phyloP scores from a whole-genome alignment of 2,113 vertebrate species.

The Istiophorus platypterus region DNA sequence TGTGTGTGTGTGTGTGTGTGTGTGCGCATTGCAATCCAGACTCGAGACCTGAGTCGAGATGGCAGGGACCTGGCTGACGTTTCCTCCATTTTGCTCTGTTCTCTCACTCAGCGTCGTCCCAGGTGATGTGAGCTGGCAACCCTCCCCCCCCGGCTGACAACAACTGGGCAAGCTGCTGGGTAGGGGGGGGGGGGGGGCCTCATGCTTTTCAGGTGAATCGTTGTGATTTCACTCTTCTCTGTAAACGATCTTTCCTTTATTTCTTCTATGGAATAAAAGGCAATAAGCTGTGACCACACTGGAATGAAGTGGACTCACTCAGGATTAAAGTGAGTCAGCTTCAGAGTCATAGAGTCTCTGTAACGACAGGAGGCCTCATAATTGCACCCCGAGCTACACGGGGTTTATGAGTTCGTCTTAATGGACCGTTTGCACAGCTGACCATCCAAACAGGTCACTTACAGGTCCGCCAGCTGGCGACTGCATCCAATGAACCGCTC shows the following conservation, averaged over 20 bases:
- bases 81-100: slow-evolving; percentile 52
- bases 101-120: slow-evolving; percentile 47
- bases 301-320: background rate
- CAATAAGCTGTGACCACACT: slow-evolving; percentile 18
- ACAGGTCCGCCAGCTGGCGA: background rate
- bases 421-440: background rate
- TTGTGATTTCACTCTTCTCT: slow-evolving; percentile 45
- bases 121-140: slow-evolving; percentile 71
- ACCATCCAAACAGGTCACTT: background rate
- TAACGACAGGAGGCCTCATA: background rate
- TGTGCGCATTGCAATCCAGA: slow-evolving; percentile 30
- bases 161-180: slow-evolving; percentile 43
- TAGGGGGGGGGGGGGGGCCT: slow-evolving; percentile 47
- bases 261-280: no score
- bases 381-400: background rate
- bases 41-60: slow-evolving; percentile 36
- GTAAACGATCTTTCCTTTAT: no score
- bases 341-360: background rate
- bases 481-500: background rate
- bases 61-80: slow-evolving; percentile 64
- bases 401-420: background rate
- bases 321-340: background rate
- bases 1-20: slow-evolving; percentile 51
- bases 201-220: slow-evolving; percentile 22
- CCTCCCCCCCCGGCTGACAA: slow-evolving; percentile 45